Conservation (phyloP, 1,140 invertebrate genomes). For the Pseudoatta argentina region DNA sequence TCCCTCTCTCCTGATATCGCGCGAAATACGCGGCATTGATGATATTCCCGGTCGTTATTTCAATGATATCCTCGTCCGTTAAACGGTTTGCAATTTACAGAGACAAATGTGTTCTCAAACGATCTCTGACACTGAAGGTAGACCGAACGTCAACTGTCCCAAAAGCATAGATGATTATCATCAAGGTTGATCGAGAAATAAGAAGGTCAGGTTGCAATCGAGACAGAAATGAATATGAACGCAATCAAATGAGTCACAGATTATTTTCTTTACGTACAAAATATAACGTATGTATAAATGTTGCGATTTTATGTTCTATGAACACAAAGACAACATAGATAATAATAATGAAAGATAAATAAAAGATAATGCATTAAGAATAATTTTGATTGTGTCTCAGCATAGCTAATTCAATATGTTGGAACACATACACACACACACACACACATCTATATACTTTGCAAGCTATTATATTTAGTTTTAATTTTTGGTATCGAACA, state of each 20-base stretch:
- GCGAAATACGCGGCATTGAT: conserved; percentile 7
- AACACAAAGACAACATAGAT: conserved; percentile 21
- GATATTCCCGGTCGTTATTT: conserved; percentile 37
- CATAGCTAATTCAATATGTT: neutral
- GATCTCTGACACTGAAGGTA: conserved; percentile 12
- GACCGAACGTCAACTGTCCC: neutral
- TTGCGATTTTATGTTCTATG: conserved; percentile 27
- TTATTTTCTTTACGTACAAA: conserved; percentile 3
- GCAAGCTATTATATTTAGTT: neutral
- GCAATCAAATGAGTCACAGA: neutral
- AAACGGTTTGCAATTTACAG: conserved; percentile 27
- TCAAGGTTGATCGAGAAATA: neutral
- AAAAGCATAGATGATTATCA: conserved; percentile 2
- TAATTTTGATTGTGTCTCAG: conserved; percentile 1
- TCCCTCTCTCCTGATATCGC: neutral
- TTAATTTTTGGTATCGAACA: conserved; percentile 11
- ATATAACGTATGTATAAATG: neutral
- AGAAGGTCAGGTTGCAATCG: conserved; percentile 4
- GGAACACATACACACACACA: neutral
- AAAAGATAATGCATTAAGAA: conserved; percentile 2
- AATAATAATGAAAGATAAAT: conserved; percentile 13
- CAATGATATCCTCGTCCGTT: conserved; percentile 28
- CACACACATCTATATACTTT: neutral
- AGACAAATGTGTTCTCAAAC: conserved; percentile 18
- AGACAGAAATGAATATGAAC: neutral